phyloP scores from a whole-genome alignment of 1,140 invertebrate species.

The Saccostrea glomerata region DNA sequence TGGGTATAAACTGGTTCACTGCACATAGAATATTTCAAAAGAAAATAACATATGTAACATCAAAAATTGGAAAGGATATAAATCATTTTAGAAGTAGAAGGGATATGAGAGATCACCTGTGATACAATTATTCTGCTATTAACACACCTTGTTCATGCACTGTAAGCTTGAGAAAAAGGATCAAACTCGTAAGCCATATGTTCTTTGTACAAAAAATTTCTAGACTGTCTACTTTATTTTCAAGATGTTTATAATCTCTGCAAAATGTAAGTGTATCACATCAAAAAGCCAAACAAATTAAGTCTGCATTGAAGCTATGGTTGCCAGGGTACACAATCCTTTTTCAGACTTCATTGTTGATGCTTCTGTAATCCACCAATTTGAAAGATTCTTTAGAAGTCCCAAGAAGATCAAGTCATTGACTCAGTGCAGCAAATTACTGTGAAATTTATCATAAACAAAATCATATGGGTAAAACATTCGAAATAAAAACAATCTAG shows the following conservation, averaged over 20 bases:
- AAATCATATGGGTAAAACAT: background rate
- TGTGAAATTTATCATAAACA: conserved; percentile 10
- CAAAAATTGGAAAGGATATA: conserved; percentile 3
- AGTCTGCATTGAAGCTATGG: background rate
- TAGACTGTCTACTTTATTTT: conserved; percentile 23
- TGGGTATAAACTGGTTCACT: conserved; percentile 22
- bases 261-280: conserved; percentile 21
- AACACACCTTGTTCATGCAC: conserved; percentile 6
- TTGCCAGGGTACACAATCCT: conserved; percentile 5
- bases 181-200: conserved; percentile 24
- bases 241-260: conserved; percentile 35
- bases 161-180: background rate
- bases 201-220: conserved; percentile 18
- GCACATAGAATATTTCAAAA: conserved; percentile 3
- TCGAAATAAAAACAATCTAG: background rate
- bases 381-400: conserved; percentile 18
- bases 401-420: background rate
- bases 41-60: conserved; percentile 23
- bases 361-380: background rate
- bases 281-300: conserved; percentile 38
- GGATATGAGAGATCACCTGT: conserved; percentile 23
- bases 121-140: background rate
- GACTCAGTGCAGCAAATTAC: background rate
- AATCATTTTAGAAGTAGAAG: background rate
- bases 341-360: conserved; percentile 9